Evolutionary conservation across 2,113 vertebrate species (phyloP).

Genomic region (Australoheros scitulus): DNA sequence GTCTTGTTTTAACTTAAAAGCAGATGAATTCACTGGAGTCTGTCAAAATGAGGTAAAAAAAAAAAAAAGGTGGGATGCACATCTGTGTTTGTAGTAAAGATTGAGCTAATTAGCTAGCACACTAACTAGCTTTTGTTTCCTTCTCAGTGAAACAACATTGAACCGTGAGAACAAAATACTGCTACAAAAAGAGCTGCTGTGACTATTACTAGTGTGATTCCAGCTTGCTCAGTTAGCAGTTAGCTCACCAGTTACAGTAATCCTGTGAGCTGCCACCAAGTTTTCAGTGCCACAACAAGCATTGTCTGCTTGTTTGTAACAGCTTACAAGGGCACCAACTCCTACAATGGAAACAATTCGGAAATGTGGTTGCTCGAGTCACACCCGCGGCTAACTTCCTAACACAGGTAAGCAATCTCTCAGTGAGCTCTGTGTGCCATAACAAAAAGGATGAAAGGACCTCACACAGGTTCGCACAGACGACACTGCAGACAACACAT

Average conservation of each 20-base stretch:
- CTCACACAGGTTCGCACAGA: background rate
- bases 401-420: background rate
- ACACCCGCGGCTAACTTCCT: background rate
- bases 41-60: background rate
- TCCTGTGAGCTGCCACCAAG: background rate
- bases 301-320: background rate
- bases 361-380: background rate
- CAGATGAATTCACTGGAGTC: background rate
- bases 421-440: background rate
- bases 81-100: fast-evolving
- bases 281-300: background rate
- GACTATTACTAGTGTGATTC: background rate
- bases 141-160: background rate
- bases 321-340: background rate
- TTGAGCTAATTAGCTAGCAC: background rate
- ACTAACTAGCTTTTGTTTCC: background rate
- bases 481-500: background rate
- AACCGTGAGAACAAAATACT: background rate
- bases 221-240: background rate
- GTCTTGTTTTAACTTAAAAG: background rate
- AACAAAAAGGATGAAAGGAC: background rate
- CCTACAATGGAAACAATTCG: background rate
- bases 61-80: background rate
- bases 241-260: background rate
- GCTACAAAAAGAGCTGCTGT: background rate